Conservation (phyloP, 2,797 vertebrate species). For the Tamandua tetradactyla region DNA sequence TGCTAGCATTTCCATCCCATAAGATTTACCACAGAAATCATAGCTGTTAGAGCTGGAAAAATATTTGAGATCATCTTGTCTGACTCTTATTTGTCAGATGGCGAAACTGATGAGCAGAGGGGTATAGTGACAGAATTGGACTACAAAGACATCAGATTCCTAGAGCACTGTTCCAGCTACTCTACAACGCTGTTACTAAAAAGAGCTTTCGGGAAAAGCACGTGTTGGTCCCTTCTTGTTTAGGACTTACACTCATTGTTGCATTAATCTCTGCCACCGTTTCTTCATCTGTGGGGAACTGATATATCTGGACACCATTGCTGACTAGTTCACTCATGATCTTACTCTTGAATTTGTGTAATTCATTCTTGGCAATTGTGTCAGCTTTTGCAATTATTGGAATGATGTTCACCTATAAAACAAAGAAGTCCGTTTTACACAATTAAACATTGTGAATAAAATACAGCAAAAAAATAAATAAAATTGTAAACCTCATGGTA, state of each 20-base stretch:
- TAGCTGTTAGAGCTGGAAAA: neutral
- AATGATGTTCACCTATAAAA: conserved; percentile 91
- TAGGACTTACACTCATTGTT: conserved; percentile 90
- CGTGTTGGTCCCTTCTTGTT: neutral
- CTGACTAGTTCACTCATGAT: conserved; percentile 94
- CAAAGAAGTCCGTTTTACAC: conserved; percentile 24
- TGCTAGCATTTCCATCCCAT: neutral
- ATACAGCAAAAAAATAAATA: neutral
- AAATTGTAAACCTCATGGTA: neutral
- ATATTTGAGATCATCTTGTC: neutral
- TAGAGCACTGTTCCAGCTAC: neutral
- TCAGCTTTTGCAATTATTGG: conserved; percentile 93
- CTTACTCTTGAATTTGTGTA: conserved; percentile 94
- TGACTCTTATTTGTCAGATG: neutral
- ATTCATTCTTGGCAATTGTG: conserved; percentile 91
- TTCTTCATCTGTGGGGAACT: conserved; percentile 92
- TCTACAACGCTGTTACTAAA: neutral
- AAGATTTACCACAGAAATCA: neutral
- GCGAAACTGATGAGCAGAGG: neutral
- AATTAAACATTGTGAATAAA: neutral
- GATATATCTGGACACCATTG: conserved; percentile 93
- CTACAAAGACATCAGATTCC: neutral
- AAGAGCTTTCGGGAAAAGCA: neutral
- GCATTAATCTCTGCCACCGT: conserved; percentile 91
- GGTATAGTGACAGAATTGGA: neutral